Evolutionary conservation across 2,888 invertebrate genomes (phyloP), one percentile per base, ranked within the genome.

Genomic region (Cremastinae sp.): DNA sequence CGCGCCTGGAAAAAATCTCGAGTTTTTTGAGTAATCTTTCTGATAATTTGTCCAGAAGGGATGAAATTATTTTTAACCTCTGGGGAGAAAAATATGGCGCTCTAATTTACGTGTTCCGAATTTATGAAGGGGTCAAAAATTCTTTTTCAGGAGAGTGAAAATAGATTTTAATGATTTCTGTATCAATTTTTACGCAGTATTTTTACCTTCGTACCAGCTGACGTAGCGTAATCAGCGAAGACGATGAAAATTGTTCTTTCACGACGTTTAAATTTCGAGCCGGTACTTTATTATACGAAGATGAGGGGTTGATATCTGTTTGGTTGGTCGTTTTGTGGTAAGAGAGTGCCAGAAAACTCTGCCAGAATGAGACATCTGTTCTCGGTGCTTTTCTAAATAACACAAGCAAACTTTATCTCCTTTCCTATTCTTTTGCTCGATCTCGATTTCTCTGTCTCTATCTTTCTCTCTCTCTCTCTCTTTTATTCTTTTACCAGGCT

Each of bases 341-440:
- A 62, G 61, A 51, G 82, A 83, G 85, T 86, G 88, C 87, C 88
- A 88, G 84, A 81, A 84, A 84, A 82, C 83, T 82, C 82, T 85
- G 87, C 85, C 86, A 86, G 84, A 85, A 85, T 82, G 84, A 88
- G 86, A 84, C 86, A 87, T 87, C 87, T 87, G 86, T 84, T 83
- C 81, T 83, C 70, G 59, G 43, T 64, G 80, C 82, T 80, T 78
- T 80, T 82, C 82, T 83, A 84, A 86, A 86, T 87, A 87, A 86
- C 86, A 82, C 61, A 61, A 20, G 22, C 61, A 10, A 53, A 53
- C 35, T 58, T 69, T 59, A 12, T 49, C 49, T 41, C 43, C 45
- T 55, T 66, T 12, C 18, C 16, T 35, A 43, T 66, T 18, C 49
- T 56, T 35, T 53, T 35, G 28, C 55, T 37, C 39, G 37, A 8